A percentile compares a stretch with the other conserved stretches of the same genome.
Evolutionary conservation across 2,888 invertebrate genomes (phyloP).

Genomic region (Peribatodes rhomboidaria): DNA sequence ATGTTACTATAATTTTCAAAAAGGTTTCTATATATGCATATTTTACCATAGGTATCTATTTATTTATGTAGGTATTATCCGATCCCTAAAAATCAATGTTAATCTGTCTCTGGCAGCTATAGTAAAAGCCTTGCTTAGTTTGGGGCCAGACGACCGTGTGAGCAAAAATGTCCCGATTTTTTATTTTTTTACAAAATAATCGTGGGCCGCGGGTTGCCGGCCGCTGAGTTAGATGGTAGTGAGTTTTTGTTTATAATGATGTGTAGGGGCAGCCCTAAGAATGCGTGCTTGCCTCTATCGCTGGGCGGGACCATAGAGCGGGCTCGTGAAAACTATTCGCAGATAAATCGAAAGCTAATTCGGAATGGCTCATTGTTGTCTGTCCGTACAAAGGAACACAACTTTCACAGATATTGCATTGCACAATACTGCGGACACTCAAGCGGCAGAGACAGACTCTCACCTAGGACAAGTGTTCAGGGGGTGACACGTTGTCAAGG

Average conservation of each 20-base stretch:
- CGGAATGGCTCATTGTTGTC: slow-evolving; percentile 83
- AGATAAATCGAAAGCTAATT: slow-evolving; percentile 84
- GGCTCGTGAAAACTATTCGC: slow-evolving; percentile 73
- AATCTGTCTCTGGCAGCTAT: too few relatives aligned
- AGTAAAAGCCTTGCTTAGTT: too few relatives aligned
- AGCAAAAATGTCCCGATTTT: too few relatives aligned
- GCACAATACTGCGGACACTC: slow-evolving; percentile 67
- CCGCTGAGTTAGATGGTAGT: too few relatives aligned
- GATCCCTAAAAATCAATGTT: too few relatives aligned
- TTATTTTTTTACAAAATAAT: too few relatives aligned
- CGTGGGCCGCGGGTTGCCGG: too few relatives aligned
- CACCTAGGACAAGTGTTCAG: neutral
- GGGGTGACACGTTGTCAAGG: slow-evolving; percentile 5
- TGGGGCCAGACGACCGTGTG: too few relatives aligned
- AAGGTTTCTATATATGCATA: too few relatives aligned
- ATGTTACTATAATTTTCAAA: too few relatives aligned
- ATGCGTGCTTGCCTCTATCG: slow-evolving; percentile 34
- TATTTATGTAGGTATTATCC: too few relatives aligned
- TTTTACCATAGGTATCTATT: too few relatives aligned
- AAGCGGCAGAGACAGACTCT: slow-evolving; percentile 51
- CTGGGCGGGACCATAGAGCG: slow-evolving; percentile 60
- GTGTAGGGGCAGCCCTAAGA: slow-evolving; percentile 19
- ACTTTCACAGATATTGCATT: slow-evolving; percentile 76
- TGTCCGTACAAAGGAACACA: slow-evolving; percentile 78
- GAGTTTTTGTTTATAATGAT: neutral